A percentile compares a stretch with the other conserved stretches of the same genome.
These are phyloP conservation scores for Cladopsammia gracilis DNA, from an alignment of 64 coral and sea anemone species.

Conservation along the genomic window DNA sequence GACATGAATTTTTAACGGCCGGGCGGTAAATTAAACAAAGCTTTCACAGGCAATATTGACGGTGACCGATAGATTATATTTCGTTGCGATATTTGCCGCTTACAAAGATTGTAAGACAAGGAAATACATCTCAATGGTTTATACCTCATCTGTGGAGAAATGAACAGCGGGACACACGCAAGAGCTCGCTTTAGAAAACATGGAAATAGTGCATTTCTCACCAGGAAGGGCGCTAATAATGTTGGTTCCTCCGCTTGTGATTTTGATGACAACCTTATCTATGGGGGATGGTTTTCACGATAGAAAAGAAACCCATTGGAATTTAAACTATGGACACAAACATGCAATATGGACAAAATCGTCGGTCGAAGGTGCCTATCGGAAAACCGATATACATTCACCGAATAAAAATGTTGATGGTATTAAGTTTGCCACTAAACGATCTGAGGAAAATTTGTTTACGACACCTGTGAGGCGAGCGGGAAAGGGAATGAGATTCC, in stretches of 20 bases:
- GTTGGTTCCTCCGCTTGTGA: neutral
- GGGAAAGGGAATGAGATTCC: neutral
- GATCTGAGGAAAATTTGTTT: neutral
- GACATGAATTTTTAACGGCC: neutral
- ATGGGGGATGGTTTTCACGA: neutral
- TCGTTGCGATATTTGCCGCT: neutral
- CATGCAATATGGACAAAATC: neutral
- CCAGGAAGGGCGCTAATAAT: neutral
- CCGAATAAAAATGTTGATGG: neutral
- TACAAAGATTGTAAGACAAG: neutral
- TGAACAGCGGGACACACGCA: neutral
- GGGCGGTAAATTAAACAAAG: slow-evolving; percentile 7
- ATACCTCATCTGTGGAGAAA: neutral
- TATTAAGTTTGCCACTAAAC: neutral
- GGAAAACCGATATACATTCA: neutral
- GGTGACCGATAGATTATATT: neutral
- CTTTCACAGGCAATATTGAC: neutral
- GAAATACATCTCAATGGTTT: too few species aligned
- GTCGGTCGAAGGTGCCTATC: too few species aligned
- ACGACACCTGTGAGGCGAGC: neutral
- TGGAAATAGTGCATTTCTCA: neutral
- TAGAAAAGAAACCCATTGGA: neutral
- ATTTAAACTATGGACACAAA: neutral
- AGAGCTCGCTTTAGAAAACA: neutral
- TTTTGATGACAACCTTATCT: neutral